A percentile compares a stretch with the other conserved stretches of the same genome.
These are phyloP conservation scores for Cyprinella venusta DNA, from an alignment of 2,797 vertebrate species.

Conservation along the genomic window DNA sequence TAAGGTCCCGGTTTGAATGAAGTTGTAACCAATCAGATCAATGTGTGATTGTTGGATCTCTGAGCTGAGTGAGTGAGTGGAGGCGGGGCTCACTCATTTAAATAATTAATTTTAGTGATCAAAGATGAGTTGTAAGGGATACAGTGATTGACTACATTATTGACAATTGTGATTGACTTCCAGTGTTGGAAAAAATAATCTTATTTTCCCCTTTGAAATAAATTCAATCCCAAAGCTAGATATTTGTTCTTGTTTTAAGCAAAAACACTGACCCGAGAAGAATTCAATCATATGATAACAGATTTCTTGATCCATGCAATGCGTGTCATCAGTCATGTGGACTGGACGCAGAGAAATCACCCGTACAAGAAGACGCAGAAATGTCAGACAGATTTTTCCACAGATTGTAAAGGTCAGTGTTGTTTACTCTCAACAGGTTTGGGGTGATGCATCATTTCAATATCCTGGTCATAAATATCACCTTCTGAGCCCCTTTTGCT, in stretches of 20 bases:
- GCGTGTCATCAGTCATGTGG: neutral
- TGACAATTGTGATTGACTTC: no score
- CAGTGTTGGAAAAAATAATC: neutral
- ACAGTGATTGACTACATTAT: no score
- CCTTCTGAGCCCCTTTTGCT: neutral
- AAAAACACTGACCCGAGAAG: neutral
- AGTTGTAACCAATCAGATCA: no score
- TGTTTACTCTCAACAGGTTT: slow-evolving; percentile 10
- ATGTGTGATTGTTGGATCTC: no score
- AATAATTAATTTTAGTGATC: no score
- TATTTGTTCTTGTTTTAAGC: neutral
- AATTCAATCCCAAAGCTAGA: neutral
- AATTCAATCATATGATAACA: neutral
- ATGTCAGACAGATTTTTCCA: neutral
- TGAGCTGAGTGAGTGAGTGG: no score
- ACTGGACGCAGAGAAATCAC: neutral
- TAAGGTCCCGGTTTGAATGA: no score
- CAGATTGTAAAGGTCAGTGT: slow-evolving; percentile 6
- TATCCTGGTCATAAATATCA: neutral
- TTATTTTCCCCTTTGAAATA: neutral
- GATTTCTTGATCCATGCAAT: neutral
- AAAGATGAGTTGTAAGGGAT: no score
- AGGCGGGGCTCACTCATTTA: no score
- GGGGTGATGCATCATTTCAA: slow-evolving; percentile 3
- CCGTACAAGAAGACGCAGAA: neutral